A percentile compares a stretch with the other conserved stretches of the same genome.
Conservation (phyloP, 1,140 invertebrate species). For the Babylonia areolata region DNA sequence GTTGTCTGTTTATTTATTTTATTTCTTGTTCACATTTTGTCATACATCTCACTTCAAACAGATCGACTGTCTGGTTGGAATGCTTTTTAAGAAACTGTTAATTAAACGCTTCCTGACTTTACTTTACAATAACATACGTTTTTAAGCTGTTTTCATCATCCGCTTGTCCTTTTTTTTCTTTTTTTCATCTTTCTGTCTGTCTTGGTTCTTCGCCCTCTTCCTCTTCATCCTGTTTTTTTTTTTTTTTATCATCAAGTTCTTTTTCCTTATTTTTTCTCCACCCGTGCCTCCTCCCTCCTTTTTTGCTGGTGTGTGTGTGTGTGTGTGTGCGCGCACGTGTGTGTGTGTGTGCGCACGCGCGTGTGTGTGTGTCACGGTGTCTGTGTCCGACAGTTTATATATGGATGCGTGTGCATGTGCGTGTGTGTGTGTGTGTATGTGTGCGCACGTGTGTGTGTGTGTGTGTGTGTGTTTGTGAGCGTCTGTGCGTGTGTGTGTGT, state of each 20-base stretch:
- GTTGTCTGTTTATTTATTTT: not conserved
- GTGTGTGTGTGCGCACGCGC: not conserved
- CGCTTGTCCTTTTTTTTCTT: not conserved
- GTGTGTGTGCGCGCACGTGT: slow-evolving; percentile 23
- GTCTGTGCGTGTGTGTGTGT: slow-evolving; percentile 10
- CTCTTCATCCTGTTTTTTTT: not conserved
- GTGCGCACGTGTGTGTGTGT: not conserved
- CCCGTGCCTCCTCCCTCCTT: not conserved
- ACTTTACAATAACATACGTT: no score
- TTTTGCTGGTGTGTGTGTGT: not conserved
- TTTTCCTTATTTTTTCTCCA: not conserved
- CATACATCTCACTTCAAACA: no score
- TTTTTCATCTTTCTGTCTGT: not conserved
- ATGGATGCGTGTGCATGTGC: no score
- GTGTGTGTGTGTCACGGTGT: not conserved
- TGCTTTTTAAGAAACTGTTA: no score
- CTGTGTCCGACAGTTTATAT: not conserved
- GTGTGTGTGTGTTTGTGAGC: slow-evolving; percentile 10
- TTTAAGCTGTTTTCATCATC: not conserved
- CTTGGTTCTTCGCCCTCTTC: not conserved
- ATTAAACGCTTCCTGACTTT: no score
- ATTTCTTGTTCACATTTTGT: not conserved
- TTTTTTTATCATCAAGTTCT: not conserved
- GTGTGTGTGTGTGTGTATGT: no score
- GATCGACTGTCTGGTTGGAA: no score